phyloP scores from a whole-genome alignment of 2,113 vertebrate genomes.

The Atractosteus spatula region DNA sequence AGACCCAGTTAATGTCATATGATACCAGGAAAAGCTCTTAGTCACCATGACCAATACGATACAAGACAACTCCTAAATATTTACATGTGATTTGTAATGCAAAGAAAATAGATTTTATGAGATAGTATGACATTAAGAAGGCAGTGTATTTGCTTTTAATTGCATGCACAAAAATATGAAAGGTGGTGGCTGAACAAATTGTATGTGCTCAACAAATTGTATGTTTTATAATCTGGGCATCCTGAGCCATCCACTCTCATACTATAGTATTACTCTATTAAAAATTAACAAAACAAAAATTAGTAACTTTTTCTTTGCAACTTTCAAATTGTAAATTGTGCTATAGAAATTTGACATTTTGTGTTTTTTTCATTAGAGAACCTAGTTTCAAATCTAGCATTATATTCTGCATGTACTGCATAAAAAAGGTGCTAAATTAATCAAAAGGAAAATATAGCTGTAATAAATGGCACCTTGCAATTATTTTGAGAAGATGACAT shows the following conservation, averaged over 20 bases:
- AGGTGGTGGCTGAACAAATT: background rate
- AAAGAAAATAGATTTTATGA: too few species aligned
- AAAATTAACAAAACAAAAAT: background rate
- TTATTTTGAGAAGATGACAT: constrained; percentile 2
- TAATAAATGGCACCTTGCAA: background rate
- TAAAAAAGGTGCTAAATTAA: constrained; percentile 4
- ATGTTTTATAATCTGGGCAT: background rate
- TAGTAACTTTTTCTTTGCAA: too few species aligned
- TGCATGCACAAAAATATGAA: background rate
- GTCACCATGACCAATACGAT: too few species aligned
- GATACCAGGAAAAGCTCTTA: too few species aligned
- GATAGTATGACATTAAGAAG: too few species aligned
- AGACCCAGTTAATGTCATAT: too few species aligned
- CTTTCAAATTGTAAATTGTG: background rate
- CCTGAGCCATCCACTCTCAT: background rate
- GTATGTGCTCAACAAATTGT: background rate
- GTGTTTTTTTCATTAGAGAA: background rate
- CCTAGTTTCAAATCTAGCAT: background rate
- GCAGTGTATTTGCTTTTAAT: too few species aligned
- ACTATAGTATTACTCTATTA: too few species aligned
- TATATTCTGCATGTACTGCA: too few species aligned
- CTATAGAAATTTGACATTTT: background rate
- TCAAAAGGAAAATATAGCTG: background rate
- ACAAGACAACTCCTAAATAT: too few species aligned
- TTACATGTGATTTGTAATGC: too few species aligned